Percentiles rank a stretch among this genome's conserved stretches.
Conservation (phyloP, 2,888 invertebrate species). For the Seladonia tumulorum region DNA sequence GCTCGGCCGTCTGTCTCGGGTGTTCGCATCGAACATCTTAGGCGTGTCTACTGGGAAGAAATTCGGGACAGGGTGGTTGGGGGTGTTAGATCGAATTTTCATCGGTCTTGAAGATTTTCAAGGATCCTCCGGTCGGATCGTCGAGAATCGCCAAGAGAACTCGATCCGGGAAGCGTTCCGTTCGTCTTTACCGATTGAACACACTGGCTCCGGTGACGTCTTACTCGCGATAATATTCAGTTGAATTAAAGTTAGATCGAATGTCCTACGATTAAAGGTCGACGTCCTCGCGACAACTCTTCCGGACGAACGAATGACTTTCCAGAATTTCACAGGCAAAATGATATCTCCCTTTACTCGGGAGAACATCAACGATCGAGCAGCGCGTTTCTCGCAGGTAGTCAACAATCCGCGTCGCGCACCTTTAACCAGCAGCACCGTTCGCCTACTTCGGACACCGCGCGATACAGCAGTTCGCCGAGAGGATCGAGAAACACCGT, state of each 20-base stretch:
- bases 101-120: conserved; percentile 45
- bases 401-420: too few species aligned
- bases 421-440: too few species aligned
- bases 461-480: background rate
- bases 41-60: background rate
- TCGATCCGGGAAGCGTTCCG: background rate
- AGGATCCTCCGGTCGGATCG: conserved; percentile 40
- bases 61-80: background rate
- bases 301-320: background rate
- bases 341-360: background rate
- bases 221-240: background rate
- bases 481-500: conserved; percentile 4
- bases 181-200: conserved; percentile 15
- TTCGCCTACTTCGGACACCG: background rate
- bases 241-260: conserved; percentile 11
- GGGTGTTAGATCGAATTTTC: background rate
- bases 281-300: background rate
- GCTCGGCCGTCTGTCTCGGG: background rate
- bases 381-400: background rate
- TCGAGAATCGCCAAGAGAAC: conserved; percentile 42
- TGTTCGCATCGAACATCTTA: background rate
- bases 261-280: conserved; percentile 3
- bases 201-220: conserved; percentile 6
- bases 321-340: background rate
- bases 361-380: background rate